A percentile compares a stretch with the other conserved stretches of the same genome.
phyloP scores from a whole-genome alignment of 2,888 invertebrate genomes.

The Acleris holmiana region DNA sequence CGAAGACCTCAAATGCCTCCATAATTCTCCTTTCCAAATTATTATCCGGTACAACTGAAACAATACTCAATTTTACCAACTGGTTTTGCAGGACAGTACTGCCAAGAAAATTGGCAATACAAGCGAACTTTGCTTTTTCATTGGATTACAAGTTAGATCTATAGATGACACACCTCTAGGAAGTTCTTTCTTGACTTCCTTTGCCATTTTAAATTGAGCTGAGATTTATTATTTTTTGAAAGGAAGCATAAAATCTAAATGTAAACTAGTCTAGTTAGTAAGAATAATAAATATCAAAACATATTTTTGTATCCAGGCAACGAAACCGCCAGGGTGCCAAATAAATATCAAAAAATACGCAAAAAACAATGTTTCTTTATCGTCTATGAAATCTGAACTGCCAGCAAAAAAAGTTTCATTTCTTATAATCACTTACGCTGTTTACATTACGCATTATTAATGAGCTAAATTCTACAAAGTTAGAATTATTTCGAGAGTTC shows the following conservation, averaged over 20 bases:
- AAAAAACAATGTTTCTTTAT: neutral
- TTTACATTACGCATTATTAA: too few relatives aligned
- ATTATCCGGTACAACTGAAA: conserved; percentile 83
- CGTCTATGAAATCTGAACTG: neutral
- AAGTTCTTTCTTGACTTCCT: conserved; percentile 56
- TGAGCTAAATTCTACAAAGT: too few relatives aligned
- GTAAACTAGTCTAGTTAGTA: neutral
- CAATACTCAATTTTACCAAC: conserved; percentile 21
- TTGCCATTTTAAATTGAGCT: conserved; percentile 59
- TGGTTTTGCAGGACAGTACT: neutral
- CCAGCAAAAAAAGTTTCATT: too few relatives aligned
- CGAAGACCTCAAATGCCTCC: conserved; percentile 95
- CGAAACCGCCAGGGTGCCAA: conserved; percentile 38
- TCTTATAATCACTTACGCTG: too few relatives aligned
- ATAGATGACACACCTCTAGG: conserved; percentile 58
- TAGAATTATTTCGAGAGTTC: too few relatives aligned
- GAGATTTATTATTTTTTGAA: conserved; percentile 54
- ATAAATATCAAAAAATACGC: too few relatives aligned
- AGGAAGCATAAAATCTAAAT: conserved; percentile 5
- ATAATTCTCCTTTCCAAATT: conserved; percentile 91
- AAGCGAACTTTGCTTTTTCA: neutral
- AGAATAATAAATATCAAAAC: conserved; percentile 14
- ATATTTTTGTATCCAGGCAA: conserved; percentile 50
- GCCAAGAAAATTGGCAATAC: too few relatives aligned
- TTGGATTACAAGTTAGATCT: neutral